Evolutionary conservation across 2,797 vertebrate genomes (phyloP).

Genomic region (Amblyopsis hoosieri): DNA sequence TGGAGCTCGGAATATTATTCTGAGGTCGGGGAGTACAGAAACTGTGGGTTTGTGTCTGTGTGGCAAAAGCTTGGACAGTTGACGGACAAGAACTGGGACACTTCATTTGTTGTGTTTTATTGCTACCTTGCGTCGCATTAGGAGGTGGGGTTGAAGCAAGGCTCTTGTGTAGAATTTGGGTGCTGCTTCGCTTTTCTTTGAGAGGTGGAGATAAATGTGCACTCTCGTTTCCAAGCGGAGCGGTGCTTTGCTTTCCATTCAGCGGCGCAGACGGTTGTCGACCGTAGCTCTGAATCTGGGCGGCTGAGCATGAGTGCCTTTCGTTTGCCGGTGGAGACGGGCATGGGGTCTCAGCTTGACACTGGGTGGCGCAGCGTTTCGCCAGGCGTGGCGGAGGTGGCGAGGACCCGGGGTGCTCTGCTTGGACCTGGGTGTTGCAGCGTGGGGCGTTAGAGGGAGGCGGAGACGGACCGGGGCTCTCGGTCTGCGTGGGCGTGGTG

Average conservation of each 20-base stretch:
- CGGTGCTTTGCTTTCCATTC: slow-evolving; percentile 53
- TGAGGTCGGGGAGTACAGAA: slow-evolving; percentile 43
- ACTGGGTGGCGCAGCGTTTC: background rate
- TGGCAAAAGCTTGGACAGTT: slow-evolving; percentile 43
- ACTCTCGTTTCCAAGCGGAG: slow-evolving; percentile 63
- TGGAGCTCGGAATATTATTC: slow-evolving; percentile 27
- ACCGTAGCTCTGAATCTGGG: slow-evolving; percentile 16
- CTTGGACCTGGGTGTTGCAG: slow-evolving; percentile 68
- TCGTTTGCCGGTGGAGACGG: background rate
- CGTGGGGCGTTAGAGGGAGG: slow-evolving; percentile 48
- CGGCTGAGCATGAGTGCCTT: background rate
- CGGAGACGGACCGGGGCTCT: slow-evolving; percentile 46
- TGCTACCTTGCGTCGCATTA: slow-evolving; percentile 39
- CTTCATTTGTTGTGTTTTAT: slow-evolving; percentile 52
- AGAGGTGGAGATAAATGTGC: slow-evolving; percentile 38
- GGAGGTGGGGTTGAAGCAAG: slow-evolving; percentile 47
- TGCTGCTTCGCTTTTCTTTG: slow-evolving; percentile 49
- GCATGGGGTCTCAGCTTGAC: background rate
- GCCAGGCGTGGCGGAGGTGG: background rate
- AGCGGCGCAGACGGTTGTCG: slow-evolving; percentile 22
- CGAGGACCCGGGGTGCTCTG: slow-evolving; percentile 28
- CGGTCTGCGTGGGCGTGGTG: slow-evolving; percentile 70
- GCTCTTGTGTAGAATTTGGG: slow-evolving; percentile 36
- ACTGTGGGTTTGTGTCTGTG: slow-evolving; percentile 49
- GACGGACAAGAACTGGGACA: slow-evolving; percentile 32